Conservation (phyloP, 2,888 invertebrate genomes). For the Agrypnus murinus region DNA sequence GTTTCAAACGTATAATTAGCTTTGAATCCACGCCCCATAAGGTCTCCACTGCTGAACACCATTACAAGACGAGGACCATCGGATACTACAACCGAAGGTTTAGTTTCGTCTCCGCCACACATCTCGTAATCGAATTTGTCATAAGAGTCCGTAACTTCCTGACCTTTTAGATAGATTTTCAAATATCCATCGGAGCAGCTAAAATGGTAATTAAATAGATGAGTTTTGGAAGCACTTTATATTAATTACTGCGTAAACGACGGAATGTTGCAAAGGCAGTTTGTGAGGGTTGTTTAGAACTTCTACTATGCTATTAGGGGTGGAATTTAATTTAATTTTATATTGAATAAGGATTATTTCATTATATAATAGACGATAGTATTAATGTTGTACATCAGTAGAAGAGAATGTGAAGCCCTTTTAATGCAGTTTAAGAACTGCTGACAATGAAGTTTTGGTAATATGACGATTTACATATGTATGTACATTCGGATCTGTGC, state of each 20-base stretch:
- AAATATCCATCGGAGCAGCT: conserved; percentile 93
- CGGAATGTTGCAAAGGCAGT: background rate
- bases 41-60: conserved; percentile 95
- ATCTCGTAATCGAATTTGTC: conserved; percentile 95
- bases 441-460: too few species aligned
- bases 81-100: conserved; percentile 88
- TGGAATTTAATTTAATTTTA: background rate
- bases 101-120: conserved; percentile 87
- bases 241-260: background rate
- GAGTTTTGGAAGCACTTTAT: background rate
- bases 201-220: conserved; percentile 36
- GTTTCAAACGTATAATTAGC: conserved; percentile 90
- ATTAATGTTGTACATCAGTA: too few species aligned
- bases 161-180: conserved; percentile 92
- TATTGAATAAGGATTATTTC: background rate
- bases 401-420: background rate
- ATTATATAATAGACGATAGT: too few species aligned
- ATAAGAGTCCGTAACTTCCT: conserved; percentile 93
- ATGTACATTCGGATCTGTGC: too few species aligned
- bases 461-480: too few species aligned
- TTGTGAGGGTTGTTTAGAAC: background rate
- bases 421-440: too few species aligned
- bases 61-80: conserved; percentile 95
- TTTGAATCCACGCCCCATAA: conserved; percentile 93
- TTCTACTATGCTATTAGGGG: background rate